phyloP scores from a whole-genome alignment of 2,888 invertebrate species.

The Selenia dentaria region DNA sequence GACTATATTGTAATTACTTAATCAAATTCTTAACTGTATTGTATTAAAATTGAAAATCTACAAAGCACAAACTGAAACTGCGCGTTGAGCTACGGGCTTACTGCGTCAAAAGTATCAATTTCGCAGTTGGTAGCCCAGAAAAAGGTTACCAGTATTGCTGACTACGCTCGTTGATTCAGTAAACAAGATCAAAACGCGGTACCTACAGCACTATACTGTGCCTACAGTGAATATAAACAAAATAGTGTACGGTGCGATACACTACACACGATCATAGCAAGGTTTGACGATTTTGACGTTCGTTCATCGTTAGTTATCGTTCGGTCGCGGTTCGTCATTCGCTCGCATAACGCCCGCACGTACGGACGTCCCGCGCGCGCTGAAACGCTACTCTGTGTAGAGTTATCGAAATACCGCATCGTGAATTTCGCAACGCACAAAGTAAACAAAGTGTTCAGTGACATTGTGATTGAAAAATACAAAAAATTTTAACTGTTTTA shows the following conservation, averaged over 20 bases:
- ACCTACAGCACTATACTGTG: no score
- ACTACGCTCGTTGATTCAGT: constrained; percentile 12
- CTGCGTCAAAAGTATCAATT: constrained; percentile 24
- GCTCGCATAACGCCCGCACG: constrained; percentile 22
- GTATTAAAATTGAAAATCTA: no score
- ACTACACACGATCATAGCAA: constrained; percentile 25
- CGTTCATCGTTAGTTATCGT: neutral
- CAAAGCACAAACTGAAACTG: no score
- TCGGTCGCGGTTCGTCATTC: constrained; percentile 26
- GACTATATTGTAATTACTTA: no score
- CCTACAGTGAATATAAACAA: no score
- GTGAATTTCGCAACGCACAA: constrained; percentile 22
- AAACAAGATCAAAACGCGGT: constrained; percentile 14
- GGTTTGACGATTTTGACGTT: constrained; percentile 23
- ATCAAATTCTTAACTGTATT: no score
- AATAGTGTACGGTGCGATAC: no score
- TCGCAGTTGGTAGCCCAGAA: constrained; percentile 32
- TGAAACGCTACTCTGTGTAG: neutral
- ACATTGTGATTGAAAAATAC: constrained; percentile 33
- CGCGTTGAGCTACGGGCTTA: no score
- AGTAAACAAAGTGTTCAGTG: constrained; percentile 36
- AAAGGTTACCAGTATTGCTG: constrained; percentile 3
- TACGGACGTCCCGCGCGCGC: constrained; percentile 24
- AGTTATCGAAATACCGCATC: constrained; percentile 8
- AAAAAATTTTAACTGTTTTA: constrained; percentile 19